Evolutionary conservation across 2,888 invertebrate genomes (phyloP).

Genomic region (Carabus problematicus): DNA sequence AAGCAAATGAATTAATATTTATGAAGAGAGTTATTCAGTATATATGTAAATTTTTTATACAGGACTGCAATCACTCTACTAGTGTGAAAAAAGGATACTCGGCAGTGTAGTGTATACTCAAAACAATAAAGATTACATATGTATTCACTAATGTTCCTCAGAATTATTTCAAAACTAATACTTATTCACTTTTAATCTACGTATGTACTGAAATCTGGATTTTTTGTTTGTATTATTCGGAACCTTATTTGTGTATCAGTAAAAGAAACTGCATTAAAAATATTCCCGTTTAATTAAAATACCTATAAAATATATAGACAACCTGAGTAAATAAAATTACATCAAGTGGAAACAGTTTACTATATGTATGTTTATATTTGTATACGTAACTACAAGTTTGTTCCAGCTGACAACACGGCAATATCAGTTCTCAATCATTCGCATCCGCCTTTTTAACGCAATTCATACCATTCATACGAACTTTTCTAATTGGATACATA

Average conservation of each 20-base stretch:
- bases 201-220: slow-evolving; percentile 14
- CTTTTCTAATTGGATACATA: no score
- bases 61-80: no score
- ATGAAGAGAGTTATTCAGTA: no score
- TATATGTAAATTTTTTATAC: no score
- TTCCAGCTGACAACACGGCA: no score
- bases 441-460: no score
- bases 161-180: slow-evolving; percentile 4
- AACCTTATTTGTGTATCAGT: neutral
- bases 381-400: slow-evolving; percentile 5
- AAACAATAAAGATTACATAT: no score
- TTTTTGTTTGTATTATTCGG: neutral
- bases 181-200: neutral
- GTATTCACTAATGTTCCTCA: neutral
- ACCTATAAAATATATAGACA: slow-evolving; percentile 23
- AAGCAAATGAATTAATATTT: no score
- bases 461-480: no score
- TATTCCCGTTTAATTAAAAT: slow-evolving; percentile 17
- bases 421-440: no score
- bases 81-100: no score
- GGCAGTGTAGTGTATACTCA: no score
- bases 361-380: neutral
- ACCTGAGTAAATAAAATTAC: slow-evolving; percentile 21
- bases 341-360: neutral
- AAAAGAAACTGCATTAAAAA: slow-evolving; percentile 25